Evolutionary conservation across 2,797 vertebrate species (phyloP).

Genomic region (Acanthurus tractus): DNA sequence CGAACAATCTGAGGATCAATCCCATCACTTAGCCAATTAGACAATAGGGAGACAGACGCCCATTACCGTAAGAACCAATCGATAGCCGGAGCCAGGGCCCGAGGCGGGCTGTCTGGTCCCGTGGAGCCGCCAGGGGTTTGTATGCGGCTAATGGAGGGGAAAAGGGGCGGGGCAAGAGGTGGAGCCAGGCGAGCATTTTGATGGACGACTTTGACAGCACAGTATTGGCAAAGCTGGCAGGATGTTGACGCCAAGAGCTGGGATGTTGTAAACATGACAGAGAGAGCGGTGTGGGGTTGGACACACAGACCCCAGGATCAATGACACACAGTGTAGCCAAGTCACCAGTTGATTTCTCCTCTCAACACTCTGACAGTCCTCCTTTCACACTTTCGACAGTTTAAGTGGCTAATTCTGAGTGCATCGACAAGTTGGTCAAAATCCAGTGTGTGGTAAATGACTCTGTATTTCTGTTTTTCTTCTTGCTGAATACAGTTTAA

Average conservation of each 20-base stretch:
- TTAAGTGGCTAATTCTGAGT: conserved; percentile 65
- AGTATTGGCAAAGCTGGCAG: conserved; percentile 41
- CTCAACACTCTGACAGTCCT: conserved; percentile 62
- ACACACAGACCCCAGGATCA: conserved; percentile 63
- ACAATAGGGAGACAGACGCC: conserved; percentile 85
- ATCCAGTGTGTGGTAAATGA: conserved; percentile 28
- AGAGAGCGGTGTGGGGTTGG: conserved; percentile 35
- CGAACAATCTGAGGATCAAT: conserved; percentile 86
- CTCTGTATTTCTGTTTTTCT: conserved; percentile 38
- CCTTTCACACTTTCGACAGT: conserved; percentile 72
- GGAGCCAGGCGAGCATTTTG: conserved; percentile 43
- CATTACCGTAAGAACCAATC: conserved; percentile 86
- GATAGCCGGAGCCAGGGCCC: conserved; percentile 83
- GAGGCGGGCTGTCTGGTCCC: conserved; percentile 78
- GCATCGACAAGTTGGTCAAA: conserved; percentile 44
- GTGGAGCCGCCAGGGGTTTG: conserved; percentile 59
- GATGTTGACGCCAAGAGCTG: conserved; percentile 50
- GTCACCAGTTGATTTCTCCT: conserved; percentile 58
- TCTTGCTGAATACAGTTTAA: conserved; percentile 41
- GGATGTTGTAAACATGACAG: conserved; percentile 69
- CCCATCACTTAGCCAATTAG: conserved; percentile 89
- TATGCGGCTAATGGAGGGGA: conserved; percentile 72
- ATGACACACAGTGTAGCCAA: conserved; percentile 43
- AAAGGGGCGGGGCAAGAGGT: conserved; percentile 63
- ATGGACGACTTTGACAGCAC: conserved; percentile 56